A percentile compares a stretch with the other conserved stretches of the same genome.
phyloP scores from a whole-genome alignment of 2,888 invertebrate genomes.

The Philereme vetulata region DNA sequence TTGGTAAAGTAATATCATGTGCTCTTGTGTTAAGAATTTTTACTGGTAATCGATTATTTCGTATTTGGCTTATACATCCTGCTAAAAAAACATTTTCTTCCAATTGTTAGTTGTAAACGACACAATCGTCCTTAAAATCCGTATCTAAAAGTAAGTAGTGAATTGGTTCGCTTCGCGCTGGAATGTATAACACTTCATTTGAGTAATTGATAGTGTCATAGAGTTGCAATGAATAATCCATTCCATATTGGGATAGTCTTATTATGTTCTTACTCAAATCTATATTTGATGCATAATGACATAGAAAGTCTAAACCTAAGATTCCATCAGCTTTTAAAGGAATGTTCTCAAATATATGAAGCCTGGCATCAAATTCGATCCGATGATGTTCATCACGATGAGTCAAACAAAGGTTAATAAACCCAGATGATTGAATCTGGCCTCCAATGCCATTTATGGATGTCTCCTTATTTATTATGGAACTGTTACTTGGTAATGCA shows the following conservation, averaged over 20 bases:
- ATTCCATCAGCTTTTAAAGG: background rate
- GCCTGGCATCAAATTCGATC: background rate
- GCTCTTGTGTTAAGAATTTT: background rate
- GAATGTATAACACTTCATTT: too few relatives aligned
- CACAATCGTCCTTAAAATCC: background rate
- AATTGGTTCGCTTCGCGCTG: background rate
- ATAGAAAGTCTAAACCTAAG: background rate
- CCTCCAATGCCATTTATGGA: background rate
- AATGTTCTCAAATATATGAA: background rate
- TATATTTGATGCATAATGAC: background rate
- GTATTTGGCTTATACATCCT: background rate
- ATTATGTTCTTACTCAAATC: background rate
- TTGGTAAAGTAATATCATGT: background rate
- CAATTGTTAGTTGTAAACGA: background rate
- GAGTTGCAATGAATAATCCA: background rate
- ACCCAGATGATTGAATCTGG: background rate
- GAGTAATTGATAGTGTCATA: background rate
- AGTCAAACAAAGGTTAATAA: background rate
- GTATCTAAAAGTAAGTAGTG: background rate
- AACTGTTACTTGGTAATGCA: background rate
- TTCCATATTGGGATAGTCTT: background rate
- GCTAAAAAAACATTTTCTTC: background rate
- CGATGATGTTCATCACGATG: background rate
- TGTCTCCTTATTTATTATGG: background rate
- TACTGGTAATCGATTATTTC: background rate